Percentiles rank a stretch among this genome's conserved stretches.
phyloP scores from a whole-genome alignment of 2,113 vertebrate genomes.

The Erythrolamprus reginae region DNA sequence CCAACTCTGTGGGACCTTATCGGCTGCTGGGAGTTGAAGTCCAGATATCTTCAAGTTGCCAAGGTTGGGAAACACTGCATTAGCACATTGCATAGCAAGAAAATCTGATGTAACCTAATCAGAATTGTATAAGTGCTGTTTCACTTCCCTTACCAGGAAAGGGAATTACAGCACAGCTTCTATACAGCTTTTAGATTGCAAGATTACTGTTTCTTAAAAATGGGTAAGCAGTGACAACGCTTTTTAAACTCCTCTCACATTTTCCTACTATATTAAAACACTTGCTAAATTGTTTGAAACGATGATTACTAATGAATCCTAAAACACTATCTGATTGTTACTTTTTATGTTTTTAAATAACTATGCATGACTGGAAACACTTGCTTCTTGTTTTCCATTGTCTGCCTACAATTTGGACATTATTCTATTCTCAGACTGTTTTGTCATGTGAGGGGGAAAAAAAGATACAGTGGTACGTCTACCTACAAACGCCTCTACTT shows the following conservation, averaged over 20 bases:
- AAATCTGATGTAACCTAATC: not conserved
- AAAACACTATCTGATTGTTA: not conserved
- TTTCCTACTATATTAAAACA: not conserved
- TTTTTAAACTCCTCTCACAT: not conserved
- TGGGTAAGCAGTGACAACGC: too few species aligned
- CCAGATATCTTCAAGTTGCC: too few species aligned
- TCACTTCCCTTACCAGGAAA: not conserved
- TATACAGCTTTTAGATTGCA: not conserved
- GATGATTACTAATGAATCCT: not conserved
- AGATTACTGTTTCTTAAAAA: not conserved
- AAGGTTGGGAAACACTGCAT: too few species aligned
- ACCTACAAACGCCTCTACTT: too few species aligned
- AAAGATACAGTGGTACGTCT: too few species aligned
- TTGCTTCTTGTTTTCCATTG: not conserved
- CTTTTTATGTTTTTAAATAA: not conserved
- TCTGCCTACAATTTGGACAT: not conserved
- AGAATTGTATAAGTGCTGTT: not conserved
- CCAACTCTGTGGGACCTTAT: too few species aligned
- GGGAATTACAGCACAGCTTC: not conserved
- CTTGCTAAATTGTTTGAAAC: not conserved
- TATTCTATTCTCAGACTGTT: not conserved
- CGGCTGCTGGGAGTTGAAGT: too few species aligned
- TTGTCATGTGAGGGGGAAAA: not conserved
- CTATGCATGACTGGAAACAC: not conserved
- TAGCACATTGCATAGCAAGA: not conserved